Conservation (phyloP, 1,140 invertebrate species). For the Sinella curviseta region DNA sequence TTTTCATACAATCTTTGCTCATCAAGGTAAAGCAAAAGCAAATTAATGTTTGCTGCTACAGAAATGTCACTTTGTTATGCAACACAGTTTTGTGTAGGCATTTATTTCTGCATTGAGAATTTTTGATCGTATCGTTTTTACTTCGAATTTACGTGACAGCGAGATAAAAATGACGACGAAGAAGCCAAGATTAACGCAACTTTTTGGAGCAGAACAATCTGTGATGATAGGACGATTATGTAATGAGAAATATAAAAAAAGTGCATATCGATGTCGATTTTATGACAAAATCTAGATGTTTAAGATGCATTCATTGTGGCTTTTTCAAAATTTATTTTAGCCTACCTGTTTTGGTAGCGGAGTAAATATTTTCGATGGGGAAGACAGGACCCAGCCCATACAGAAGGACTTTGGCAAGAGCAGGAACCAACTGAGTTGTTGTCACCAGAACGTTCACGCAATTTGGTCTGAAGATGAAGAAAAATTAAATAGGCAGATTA, state of each 20-base stretch:
- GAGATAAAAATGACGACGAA: not conserved
- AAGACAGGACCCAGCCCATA: constrained; percentile 91
- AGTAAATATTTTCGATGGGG: constrained; percentile 96
- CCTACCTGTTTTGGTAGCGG: constrained; percentile 93
- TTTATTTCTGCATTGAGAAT: too few relatives aligned
- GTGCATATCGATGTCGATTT: not conserved
- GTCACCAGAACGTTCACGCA: constrained; percentile 96
- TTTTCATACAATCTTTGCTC: too few relatives aligned
- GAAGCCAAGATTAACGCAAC: not conserved
- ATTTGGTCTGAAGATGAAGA: constrained; percentile 71
- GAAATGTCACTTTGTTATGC: too few relatives aligned
- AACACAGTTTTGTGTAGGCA: too few relatives aligned
- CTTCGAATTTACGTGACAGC: too few relatives aligned
- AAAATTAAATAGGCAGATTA: too few relatives aligned
- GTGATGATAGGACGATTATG: not conserved
- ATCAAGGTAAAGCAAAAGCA: too few relatives aligned
- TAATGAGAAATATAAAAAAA: not conserved
- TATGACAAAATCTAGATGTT: not conserved
- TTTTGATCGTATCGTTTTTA: too few relatives aligned
- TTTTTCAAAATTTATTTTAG: too few relatives aligned
- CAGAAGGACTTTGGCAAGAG: constrained; percentile 87
- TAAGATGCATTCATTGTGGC: not conserved
- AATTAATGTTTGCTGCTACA: too few relatives aligned
- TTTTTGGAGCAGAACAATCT: not conserved
- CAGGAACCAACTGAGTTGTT: constrained; percentile 89